Evolutionary conservation across 2,113 vertebrate species (phyloP), one percentile per base, ranked within the genome.

Genomic region (Vicugna pacos): DNA sequence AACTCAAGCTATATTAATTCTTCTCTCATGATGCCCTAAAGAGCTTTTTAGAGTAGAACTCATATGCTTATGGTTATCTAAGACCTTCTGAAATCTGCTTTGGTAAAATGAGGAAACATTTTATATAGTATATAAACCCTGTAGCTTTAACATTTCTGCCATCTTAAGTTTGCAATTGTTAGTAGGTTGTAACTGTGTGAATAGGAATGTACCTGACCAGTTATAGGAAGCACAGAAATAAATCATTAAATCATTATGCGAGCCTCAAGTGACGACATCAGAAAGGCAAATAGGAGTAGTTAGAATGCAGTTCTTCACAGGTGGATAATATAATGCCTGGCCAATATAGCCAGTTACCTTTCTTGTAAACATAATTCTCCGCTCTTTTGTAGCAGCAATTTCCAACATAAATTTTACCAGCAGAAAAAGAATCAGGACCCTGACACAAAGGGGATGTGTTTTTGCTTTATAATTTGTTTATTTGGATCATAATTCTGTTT

Each of bases 141-240:
- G 69, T 79, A 67, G 28, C 46, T 75, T 96, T 56, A 54, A 54
- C 38, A 28, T 32, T 92, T n/a, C 17, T 46, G 13, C 54, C 67
- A 87, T 92, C 58, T 95, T 93, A 83, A 15, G 70, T 70, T 70
- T 95, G 52, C 62, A 75, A 30, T 93, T 97, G 46, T 95, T 97
- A 92, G 95, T 82, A 94, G 48, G 58, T 84, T 94, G 5, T 94
- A 93, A 98, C 58, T 95, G 52, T 94, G 35, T 85, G 72, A 75
- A 24, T 93, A 82, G 50, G 17, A 35, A 65, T 4, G 0, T 35
- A 86, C 69, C 50, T 95, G 42, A 42, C 64, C 64, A 90, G 76
- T 94, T n/a, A 0, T 84, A 94, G 65, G 62, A 97, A 89, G 30
- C 77, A 32, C 28, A 96, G 79, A 50, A 91, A 79, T 86, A 28